Percentiles rank a stretch among this genome's conserved stretches.
Conservation (phyloP, 2,888 invertebrate genomes). For the Eristalinus sepulchralis region DNA sequence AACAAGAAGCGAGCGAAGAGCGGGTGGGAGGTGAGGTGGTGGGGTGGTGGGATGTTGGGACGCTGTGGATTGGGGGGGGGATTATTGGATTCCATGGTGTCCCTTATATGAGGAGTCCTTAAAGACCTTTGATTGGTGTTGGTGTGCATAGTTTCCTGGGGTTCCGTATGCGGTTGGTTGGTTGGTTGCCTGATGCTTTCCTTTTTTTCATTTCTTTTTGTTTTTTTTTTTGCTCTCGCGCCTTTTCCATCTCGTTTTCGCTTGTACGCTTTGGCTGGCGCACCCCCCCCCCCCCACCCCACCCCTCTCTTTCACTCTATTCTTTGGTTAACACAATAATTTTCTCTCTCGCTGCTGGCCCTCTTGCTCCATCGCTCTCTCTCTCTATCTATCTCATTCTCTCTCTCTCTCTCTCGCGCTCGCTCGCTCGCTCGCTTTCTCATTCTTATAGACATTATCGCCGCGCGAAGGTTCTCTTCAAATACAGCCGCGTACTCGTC, state of each 20-base stretch:
- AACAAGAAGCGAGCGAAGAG: no score
- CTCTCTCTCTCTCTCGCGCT: background rate
- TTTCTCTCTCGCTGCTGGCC: background rate
- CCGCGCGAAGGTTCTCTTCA: background rate
- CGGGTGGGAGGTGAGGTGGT: background rate
- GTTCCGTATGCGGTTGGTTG: slow-evolving; percentile 64
- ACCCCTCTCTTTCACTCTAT: background rate
- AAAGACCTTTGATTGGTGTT: slow-evolving; percentile 69
- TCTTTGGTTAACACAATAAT: background rate
- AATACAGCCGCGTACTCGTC: background rate
- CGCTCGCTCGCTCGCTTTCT: background rate
- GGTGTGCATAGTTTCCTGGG: slow-evolving; percentile 31
- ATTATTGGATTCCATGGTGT: background rate
- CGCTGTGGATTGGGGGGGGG: background rate
- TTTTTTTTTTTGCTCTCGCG: background rate
- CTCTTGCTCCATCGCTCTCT: background rate
- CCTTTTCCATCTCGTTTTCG: background rate
- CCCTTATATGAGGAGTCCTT: slow-evolving; percentile 36
- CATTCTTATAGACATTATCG: background rate
- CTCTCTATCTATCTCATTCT: no score
- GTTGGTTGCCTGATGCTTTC: slow-evolving; percentile 44
- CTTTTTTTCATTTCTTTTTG: background rate
- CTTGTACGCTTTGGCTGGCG: background rate
- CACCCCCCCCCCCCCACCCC: no score
- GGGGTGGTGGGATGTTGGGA: background rate